Evolutionary conservation across 2,888 invertebrate genomes (phyloP), one percentile per base, ranked within the genome.

Genomic region (Drosophila vallismaia): DNA sequence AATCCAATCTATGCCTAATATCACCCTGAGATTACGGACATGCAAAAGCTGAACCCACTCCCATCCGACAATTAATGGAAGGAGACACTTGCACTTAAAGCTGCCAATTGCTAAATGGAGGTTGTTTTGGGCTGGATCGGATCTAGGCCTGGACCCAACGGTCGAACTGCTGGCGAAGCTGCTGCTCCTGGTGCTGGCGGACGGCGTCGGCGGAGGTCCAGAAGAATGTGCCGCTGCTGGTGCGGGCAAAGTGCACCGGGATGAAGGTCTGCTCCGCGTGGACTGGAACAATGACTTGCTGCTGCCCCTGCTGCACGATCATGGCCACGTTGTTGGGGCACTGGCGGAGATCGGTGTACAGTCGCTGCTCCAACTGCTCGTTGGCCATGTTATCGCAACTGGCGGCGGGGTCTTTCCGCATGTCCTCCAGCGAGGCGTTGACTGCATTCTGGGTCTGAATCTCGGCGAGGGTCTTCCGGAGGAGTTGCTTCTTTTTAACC

Each of bases 151-250:
- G 90, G 33, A 90, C 90, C 90, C 90, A 90, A 51, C 90, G 88
- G 70, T 90, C 91, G 57, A 79, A 81, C 59, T 84, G 86, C 48
- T 79, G 67, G 40, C 81, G 86, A 71, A 89, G 64, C 44, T 83
- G 77, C 31, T 86, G 60, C 49, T 87, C 87, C 38, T 88, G 83
- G 9, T 88, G 74, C 31, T 69, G 77, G 7, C 78, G 76, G 10
- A 67, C 68, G 44, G 76, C 74, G 31, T 89, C 90, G 66, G 80
- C 78, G 9, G 95, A 94, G 51, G 95, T 95, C 96, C 96, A 96
- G 93, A 96, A 96, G 93, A 96, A 96, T 72, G 96, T 96, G 74
- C 96, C 96, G 74, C 95, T 95, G 84, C 94, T 94, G 49, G 96
- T 96, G 89, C 95, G 93, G 19, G 95, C 95, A 91, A 96, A 96